Conservation (phyloP, 2,888 invertebrate genomes). For the Spialia ferax region DNA sequence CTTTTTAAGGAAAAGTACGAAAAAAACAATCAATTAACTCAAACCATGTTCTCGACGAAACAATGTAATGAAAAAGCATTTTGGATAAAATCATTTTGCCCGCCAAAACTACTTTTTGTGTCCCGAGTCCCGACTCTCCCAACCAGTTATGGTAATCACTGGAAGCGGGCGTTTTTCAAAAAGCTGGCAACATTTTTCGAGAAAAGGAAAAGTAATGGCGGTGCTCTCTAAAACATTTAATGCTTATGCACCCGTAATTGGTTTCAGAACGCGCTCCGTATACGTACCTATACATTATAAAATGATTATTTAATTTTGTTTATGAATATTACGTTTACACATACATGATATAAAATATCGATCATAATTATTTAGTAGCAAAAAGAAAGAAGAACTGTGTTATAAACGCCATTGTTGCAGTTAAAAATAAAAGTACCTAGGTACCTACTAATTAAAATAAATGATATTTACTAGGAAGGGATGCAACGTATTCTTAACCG, state of each 20-base stretch:
- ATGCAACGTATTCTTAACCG: no score
- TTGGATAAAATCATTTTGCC: not conserved
- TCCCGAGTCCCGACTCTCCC: no score
- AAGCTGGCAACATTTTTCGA: slow-evolving; percentile 40
- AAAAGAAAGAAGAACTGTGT: no score
- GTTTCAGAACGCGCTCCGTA: slow-evolving; percentile 46
- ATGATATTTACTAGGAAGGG: no score
- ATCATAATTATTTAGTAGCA: no score
- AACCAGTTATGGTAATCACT: slow-evolving; percentile 7
- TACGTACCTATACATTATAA: not conserved
- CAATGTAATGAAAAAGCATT: slow-evolving; percentile 15
- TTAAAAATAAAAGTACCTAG: no score
- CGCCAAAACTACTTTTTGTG: slow-evolving; percentile 12
- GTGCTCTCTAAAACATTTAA: slow-evolving; percentile 38
- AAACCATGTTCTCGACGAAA: not conserved
- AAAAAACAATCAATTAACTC: not conserved
- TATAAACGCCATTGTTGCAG: no score
- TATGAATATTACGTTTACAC: not conserved
- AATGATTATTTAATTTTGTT: no score
- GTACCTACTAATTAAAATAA: no score
- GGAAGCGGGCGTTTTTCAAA: slow-evolving; percentile 34
- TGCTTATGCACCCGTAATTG: slow-evolving; percentile 50
- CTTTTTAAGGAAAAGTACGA: not conserved
- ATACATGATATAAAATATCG: no score
- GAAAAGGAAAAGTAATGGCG: slow-evolving; percentile 40